Base-by-base conservation (phyloP, 2,797 vertebrate genomes). In the Chaetophractus vellerosus region DNA sequence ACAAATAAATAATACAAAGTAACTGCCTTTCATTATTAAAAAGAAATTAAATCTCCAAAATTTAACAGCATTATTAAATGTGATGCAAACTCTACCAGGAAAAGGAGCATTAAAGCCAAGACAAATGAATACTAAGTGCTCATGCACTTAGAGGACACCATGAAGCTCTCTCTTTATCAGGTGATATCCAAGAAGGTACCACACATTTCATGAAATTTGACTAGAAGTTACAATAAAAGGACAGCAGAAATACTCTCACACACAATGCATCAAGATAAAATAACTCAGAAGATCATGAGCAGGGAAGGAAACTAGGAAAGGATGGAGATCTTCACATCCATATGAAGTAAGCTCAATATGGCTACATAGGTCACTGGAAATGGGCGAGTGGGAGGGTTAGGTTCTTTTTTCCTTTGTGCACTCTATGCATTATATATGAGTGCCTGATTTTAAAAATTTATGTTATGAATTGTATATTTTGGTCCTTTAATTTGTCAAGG, bases 1-100 rank as follows among this genome's bases (percentile, higher is more conserved):
- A 64, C 86, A 26, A 96, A 82, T 76, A 76, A 76, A 76, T 88
- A 48, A 55, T 31, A 75, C 41, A 89, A 82, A 48, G 36, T 33
- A 3, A 1, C 14, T 74, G 36, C 9, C 2, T 6, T 45, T 41
- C 19, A 28, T 48, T 61, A 36, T 55, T 85, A 68, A 75, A 68
- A 45, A 33, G 11, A 16, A 68, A 63, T 45, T 31, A 2, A 61
- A 61, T 5, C 23, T 68, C 16, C 14, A 74, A 68, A 50, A 45
- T 75, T 74, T 48, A 85, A 38, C 11, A 69, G 12, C 8, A 69
- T 48, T 68, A 61, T 69, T 92, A 85, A 75, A 74, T 66, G 6
- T 85, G 31, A 23, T 64, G 23, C 81, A 31, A 81, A 23, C 0
- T 86, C 11, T 74, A 12, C 36, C 26, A 5, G 33, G 26, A 75